These are phyloP conservation scores for cattle (Bos taurus) DNA, from an alignment of 2,113 vertebrate species.

Conservation along the genomic window ARS-UCD2.0 NC_037335.1:94811501-94812000, in stretches of 20 bases:
- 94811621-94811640: background rate
- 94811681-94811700: background rate
- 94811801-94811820: background rate
- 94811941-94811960: background rate
- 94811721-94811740: background rate
- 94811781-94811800: background rate
- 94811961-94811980: background rate
- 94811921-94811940: background rate
- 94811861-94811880: background rate
- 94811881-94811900: background rate
- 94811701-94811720: background rate
- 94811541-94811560: constrained; percentile 1
- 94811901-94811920: background rate
- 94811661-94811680: constrained; percentile 33
- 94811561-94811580: constrained; percentile 27
- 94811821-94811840: background rate
- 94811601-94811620: background rate
- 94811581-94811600: background rate
- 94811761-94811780: background rate
- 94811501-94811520: background rate
- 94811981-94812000: background rate
- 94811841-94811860: background rate
- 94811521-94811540: background rate
- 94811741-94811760: background rate
- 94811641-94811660: background rate